A percentile compares a stretch with the other conserved stretches of the same genome.
Conservation (phyloP, 2,113 vertebrate species). For the Vulpes ferrilata region DNA sequence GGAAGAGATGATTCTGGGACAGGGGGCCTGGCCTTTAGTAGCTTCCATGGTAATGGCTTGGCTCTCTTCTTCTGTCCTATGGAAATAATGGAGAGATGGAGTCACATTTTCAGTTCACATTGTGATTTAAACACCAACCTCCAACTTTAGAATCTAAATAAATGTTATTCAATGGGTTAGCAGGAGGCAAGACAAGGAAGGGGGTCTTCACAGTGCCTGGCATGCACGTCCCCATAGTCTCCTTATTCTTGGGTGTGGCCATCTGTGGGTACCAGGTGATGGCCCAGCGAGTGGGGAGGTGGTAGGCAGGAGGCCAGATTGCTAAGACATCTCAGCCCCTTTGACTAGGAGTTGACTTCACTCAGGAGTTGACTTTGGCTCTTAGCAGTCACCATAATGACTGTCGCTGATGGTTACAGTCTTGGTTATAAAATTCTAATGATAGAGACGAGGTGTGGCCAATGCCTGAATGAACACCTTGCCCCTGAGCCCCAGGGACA, state of each 20-base stretch:
- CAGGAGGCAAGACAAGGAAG: not conserved
- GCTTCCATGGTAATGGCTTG: not conserved
- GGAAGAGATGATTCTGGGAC: not conserved
- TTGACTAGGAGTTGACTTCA: not conserved
- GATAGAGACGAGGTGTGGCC: conserved; percentile 7
- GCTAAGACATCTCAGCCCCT: not conserved
- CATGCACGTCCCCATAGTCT: rapidly evolving
- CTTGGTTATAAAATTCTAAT: conserved; percentile 62
- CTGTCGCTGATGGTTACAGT: conserved; percentile 33
- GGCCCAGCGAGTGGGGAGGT: not conserved
- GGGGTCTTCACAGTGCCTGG: not conserved
- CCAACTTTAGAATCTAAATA: not conserved
- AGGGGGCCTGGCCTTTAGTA: not conserved
- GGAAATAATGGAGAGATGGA: not conserved
- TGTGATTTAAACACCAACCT: not conserved
- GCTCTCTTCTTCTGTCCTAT: not conserved
- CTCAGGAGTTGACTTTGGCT: not conserved
- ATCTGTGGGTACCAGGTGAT: not conserved
- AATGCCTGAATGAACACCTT: conserved; percentile 35
- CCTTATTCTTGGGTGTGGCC: not conserved
- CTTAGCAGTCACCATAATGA: conserved; percentile 59
- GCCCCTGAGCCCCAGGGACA: not conserved
- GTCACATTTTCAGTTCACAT: not conserved
- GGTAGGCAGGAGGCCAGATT: not conserved
- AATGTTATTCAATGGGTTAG: too few species aligned